Conservation (phyloP, 2,888 invertebrate genomes). For the Coecobrya sp. region DNA sequence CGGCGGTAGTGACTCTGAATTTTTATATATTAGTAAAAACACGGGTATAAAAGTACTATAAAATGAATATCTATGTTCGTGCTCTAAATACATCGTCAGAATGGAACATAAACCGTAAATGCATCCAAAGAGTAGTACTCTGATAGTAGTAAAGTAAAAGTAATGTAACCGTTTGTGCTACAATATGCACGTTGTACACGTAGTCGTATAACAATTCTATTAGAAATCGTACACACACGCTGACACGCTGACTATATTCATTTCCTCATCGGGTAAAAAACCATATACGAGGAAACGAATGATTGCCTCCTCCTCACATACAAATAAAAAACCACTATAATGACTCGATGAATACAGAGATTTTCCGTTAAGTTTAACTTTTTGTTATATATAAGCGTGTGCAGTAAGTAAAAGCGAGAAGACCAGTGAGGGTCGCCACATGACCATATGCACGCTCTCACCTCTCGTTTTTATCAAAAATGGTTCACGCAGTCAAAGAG, state of each 20-base stretch:
- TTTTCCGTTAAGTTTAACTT: background rate
- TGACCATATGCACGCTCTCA: conserved; percentile 49
- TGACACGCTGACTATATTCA: conserved; percentile 7
- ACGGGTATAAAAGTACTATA: conserved; percentile 24
- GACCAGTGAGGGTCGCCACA: conserved; percentile 13
- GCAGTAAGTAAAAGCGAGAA: background rate
- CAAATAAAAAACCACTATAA: conserved; percentile 40
- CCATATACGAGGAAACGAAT: conserved; percentile 35
- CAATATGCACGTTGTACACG: background rate
- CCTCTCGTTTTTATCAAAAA: conserved; percentile 38
- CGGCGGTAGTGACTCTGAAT: background rate
- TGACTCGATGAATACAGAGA: conserved; percentile 15
- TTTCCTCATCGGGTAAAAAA: conserved; percentile 2
- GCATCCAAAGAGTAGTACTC: background rate
- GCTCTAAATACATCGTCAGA: background rate
- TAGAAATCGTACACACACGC: background rate
- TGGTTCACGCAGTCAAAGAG: background rate
- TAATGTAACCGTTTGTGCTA: background rate
- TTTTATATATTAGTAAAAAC: conserved; percentile 15
- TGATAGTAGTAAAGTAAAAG: background rate
- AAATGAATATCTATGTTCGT: background rate
- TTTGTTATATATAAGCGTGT: background rate
- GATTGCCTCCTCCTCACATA: conserved; percentile 35
- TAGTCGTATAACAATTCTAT: background rate
- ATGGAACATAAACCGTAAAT: conserved; percentile 20